Evolutionary conservation across 2,888 invertebrate genomes (phyloP).

Genomic region (Dastarcus helophoroides): DNA sequence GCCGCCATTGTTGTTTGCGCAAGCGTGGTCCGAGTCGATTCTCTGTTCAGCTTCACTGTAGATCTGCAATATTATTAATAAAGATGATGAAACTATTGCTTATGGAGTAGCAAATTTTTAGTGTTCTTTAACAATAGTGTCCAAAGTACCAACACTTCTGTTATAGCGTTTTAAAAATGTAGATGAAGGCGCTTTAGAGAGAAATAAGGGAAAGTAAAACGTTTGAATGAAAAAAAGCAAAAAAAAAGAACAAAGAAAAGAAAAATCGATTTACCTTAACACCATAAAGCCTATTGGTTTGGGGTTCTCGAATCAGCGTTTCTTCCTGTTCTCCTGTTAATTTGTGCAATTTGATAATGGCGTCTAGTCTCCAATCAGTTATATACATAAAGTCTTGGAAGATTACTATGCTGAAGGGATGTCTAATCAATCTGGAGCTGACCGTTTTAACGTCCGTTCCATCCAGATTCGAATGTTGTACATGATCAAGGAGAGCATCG

Average conservation of each 20-base stretch:
- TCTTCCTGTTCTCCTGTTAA: constrained; percentile 78
- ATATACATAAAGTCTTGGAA: constrained; percentile 89
- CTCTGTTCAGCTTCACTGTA: constrained; percentile 67
- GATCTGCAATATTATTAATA: no score
- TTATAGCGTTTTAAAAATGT: no score
- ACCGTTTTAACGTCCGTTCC: constrained; percentile 86
- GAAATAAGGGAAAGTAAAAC: no score
- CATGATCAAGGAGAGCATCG: constrained; percentile 90
- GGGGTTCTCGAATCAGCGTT: constrained; percentile 76
- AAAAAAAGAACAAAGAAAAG: no score
- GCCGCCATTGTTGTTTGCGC: constrained; percentile 72
- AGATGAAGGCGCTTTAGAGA: no score
- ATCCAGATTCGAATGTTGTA: constrained; percentile 85
- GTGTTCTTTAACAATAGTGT: no score
- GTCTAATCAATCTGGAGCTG: constrained; percentile 71
- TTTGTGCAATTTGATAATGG: constrained; percentile 84
- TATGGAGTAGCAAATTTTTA: no score
- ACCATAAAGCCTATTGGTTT: constrained; percentile 81
- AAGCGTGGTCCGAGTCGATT: constrained; percentile 64
- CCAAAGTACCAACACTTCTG: no score
- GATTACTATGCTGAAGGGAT: constrained; percentile 88
- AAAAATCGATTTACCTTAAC: constrained; percentile 51
- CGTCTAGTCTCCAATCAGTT: constrained; percentile 93
- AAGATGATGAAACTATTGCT: no score
- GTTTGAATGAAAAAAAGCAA: no score